Base-by-base conservation (phyloP, 2,113 vertebrate species). In the Poeciliopsis retropinna region DNA sequence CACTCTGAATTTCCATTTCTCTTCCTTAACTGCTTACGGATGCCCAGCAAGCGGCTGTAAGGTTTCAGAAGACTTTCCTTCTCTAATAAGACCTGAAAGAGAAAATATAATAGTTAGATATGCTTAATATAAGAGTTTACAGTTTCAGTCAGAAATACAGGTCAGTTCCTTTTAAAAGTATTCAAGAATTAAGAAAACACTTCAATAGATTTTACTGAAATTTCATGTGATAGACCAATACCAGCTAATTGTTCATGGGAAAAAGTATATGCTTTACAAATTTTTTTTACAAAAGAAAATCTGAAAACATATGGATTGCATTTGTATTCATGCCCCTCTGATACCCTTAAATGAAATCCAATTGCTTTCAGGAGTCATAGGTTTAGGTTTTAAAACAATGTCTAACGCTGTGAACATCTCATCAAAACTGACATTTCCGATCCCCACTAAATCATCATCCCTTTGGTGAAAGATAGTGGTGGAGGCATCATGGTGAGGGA, bases 1-100 rank as follows among this genome's bases (percentile, higher is more conserved):
- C 94, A 95, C 39, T 95, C 93, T 0, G 93, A 72, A 37, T 88
- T 92, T 60, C 88, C 89, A 0, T 76, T 81, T 81, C 94, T 92
- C 91, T 94, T 94, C 79, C 90, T 89, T 79, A 91, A 92, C 73
- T 89, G 89, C 78, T 93, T 93, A 72, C 89, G 88, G 72, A 91
- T 79, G 57, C 91, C 89, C 60, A 93, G 76, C 75, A 77, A 62
- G 2, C 57, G 91, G 67, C 85, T 87, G 68, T 91, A 86, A 15
- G 92, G 89, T 67, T 81, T 89, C 32, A 93, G 79, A 72, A 86
- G 87, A 47, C 84, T 81, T 69, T 89, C 87, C 72, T 92, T 94
- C 69, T 94, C 92, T 85, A 92, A n/a, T 25, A 94, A 67, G 57
- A 89, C 85, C 94, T 95, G 84, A 67, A 67, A 84, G 64, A 73